These are phyloP conservation scores for Orius laevigatus DNA, from an alignment of 1,140 invertebrate species.

Conservation along the genomic window DNA sequence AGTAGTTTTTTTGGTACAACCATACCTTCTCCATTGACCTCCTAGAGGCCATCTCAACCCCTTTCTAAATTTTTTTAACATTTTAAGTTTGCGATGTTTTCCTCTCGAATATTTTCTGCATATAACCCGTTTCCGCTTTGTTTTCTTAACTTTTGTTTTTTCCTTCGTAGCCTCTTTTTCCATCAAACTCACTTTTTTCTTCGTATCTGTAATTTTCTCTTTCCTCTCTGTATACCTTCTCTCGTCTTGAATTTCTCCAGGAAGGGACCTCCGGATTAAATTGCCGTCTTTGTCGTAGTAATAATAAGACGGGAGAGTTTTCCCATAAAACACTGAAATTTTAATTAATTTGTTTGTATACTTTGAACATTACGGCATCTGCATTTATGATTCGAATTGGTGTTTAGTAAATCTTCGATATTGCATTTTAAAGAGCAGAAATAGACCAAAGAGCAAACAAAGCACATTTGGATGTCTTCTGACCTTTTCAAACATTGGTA, in stretches of 20 bases:
- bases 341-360: not conserved
- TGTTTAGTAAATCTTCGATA: not conserved
- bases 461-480: not conserved
- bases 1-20: too few relatives aligned
- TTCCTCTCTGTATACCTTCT: too few relatives aligned
- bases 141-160: not conserved
- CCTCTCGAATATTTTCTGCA: not conserved
- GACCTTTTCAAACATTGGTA: constrained; percentile 2
- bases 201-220: not conserved
- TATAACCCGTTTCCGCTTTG: not conserved
- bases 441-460: constrained; percentile 9
- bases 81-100: not conserved
- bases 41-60: not conserved
- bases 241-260: too few relatives aligned
- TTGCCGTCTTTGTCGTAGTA: too few relatives aligned
- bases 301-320: too few relatives aligned
- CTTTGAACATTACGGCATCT: not conserved
- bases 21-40: too few relatives aligned
- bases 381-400: not conserved
- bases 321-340: too few relatives aligned
- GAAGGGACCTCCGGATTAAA: too few relatives aligned
- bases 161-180: not conserved
- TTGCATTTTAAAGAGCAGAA: constrained; percentile 14
- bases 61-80: constrained; percentile 1
- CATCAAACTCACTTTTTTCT: not conserved